Percentiles rank a stretch among this genome's conserved stretches.
phyloP scores from a whole-genome alignment of 2,113 vertebrate genomes.

The Opisthocomus hoazin region DNA sequence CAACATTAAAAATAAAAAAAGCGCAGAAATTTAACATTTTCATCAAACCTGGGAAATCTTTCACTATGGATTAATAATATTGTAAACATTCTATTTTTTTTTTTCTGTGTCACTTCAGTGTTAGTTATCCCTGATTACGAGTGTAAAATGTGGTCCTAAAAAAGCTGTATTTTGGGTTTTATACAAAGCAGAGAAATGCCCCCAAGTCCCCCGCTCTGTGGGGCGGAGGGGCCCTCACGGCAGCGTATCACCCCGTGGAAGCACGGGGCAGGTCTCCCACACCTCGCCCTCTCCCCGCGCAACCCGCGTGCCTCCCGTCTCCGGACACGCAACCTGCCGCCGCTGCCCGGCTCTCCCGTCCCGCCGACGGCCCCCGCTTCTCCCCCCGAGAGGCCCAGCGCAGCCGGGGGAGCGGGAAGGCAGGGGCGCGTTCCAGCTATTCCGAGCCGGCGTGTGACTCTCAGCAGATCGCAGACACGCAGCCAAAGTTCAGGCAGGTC shows the following conservation, averaged over 20 bases:
- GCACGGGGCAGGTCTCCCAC: neutral
- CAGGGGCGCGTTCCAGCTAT: slow-evolving; percentile 27
- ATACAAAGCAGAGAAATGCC: neutral
- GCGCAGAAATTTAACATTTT: neutral
- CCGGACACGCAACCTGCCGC: neutral
- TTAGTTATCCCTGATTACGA: neutral
- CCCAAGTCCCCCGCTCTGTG: neutral
- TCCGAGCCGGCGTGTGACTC: slow-evolving; percentile 37
- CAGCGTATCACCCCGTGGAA: accelerated
- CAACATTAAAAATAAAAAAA: neutral
- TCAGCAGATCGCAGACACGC: slow-evolving; percentile 1
- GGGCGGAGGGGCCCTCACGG: neutral
- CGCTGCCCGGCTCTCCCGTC: neutral
- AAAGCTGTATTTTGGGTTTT: neutral
- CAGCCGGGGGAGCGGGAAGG: neutral
- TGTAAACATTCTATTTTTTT: neutral
- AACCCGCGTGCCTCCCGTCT: accelerated
- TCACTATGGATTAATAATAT: neutral
- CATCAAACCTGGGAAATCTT: neutral
- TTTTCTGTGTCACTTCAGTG: accelerated
- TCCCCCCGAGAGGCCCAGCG: accelerated
- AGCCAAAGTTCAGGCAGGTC: slow-evolving; percentile 15
- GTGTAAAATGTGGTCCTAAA: neutral
- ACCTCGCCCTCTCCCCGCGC: neutral
- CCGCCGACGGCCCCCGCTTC: neutral